A percentile compares a stretch with the other conserved stretches of the same genome.
These are phyloP conservation scores for Zaprionus taronus DNA, from an alignment of 1,140 invertebrate species.

Conservation along the genomic window DNA sequence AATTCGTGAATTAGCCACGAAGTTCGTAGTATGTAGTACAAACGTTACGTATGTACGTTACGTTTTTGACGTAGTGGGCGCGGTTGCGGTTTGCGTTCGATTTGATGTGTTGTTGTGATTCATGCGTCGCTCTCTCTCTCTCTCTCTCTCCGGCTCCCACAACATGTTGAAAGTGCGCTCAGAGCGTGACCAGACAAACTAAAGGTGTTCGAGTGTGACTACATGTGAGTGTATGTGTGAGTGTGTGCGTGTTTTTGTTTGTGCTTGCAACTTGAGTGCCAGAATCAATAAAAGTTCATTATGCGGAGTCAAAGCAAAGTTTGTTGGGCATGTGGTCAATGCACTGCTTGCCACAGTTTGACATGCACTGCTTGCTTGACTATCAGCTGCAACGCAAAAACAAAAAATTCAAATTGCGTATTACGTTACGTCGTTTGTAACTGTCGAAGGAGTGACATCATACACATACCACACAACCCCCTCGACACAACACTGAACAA, in stretches of 20 bases:
- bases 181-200: slow-evolving; percentile 59
- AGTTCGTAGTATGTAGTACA: neutral
- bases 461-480: slow-evolving; percentile 3
- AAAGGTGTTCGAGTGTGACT: slow-evolving; percentile 35
- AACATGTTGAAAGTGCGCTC: slow-evolving; percentile 45
- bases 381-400: slow-evolving; percentile 47
- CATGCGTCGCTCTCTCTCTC: slow-evolving; percentile 27
- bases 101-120: slow-evolving; percentile 43
- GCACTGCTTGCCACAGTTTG: slow-evolving; percentile 54
- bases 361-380: slow-evolving; percentile 17
- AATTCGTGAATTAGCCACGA: slow-evolving; percentile 21
- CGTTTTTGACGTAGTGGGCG: slow-evolving; percentile 46
- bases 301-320: slow-evolving; percentile 6
- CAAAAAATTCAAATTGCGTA: slow-evolving; percentile 34
- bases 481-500: neutral
- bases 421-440: slow-evolving; percentile 24
- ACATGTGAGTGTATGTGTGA: neutral
- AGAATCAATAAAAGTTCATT: slow-evolving; percentile 57
- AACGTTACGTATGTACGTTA: slow-evolving; percentile 19
- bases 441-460: slow-evolving; percentile 39
- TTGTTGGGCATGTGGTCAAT: slow-evolving; percentile 27
- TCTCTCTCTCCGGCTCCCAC: neutral
- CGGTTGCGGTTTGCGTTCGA: slow-evolving; percentile 20
- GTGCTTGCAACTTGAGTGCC: slow-evolving; percentile 18
- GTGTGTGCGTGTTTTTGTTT: neutral